Percentiles rank a stretch among this genome's conserved stretches.
Conservation (phyloP, 2,113 vertebrate genomes). For the Octodon degus region DNA sequence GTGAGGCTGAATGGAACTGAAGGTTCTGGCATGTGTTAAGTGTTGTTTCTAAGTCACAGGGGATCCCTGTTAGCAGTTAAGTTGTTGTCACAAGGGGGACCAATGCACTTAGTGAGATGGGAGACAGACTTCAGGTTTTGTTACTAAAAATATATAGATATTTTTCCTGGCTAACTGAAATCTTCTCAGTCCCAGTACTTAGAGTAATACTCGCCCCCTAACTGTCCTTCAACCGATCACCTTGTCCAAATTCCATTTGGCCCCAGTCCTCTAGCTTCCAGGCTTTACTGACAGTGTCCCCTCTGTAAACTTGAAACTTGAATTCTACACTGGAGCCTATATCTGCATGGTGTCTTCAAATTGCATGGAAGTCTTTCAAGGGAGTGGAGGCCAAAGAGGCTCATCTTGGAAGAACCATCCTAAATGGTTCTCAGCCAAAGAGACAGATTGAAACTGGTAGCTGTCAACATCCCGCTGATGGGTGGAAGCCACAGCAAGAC, state of each 20-base stretch:
- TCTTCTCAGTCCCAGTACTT: neutral
- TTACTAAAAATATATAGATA: neutral
- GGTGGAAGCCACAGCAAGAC: neutral
- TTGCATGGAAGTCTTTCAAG: constrained; percentile 26
- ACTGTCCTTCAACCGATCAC: neutral
- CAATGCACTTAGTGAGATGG: neutral
- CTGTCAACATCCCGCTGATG: neutral
- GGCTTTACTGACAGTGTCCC: neutral
- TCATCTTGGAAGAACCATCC: neutral
- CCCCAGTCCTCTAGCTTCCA: neutral
- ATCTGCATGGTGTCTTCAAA: neutral
- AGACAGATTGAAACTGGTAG: neutral
- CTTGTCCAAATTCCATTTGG: neutral
- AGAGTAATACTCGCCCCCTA: neutral
- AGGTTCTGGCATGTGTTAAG: constrained; percentile 63
- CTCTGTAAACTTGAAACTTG: neutral
- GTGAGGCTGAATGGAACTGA: neutral
- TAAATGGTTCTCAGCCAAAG: neutral
- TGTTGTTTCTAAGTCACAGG: neutral
- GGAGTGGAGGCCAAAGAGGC: neutral
- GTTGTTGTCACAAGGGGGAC: neutral
- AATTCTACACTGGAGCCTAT: neutral
- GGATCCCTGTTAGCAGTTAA: constrained; percentile 12
- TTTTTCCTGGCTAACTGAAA: neutral
- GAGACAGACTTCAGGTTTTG: constrained; percentile 17